Base-by-base conservation (phyloP, 2,888 invertebrate species). In the Apoda limacodes region DNA sequence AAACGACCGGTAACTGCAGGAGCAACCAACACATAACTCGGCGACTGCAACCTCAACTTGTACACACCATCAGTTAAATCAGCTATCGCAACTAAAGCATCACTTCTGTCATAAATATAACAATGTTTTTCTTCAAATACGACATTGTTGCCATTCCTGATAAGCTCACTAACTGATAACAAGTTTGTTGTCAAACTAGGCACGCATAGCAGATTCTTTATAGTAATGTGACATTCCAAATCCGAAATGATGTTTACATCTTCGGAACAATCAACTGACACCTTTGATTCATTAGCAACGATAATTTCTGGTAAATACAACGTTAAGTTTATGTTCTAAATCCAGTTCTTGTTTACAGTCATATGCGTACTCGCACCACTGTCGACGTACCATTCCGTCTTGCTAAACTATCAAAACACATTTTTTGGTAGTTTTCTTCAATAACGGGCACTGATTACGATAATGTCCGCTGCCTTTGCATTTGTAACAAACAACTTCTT, bases 291-390 rank as follows among this genome's bases (percentile, higher is more conserved):
- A 9, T 37, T 34, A 11, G 37, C 33, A n/a, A 34, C 34, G 6
- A 28, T 26, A 25, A 37, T 37, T 13, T 34, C 30, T 26, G 31
- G 26, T 27, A 32, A 36, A 26, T 27, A 22, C 10, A 19, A 23
- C 22, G 13, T 23, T 14, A n/a, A 30, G 29, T 32, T 32, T 10
- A 13, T 23, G 19, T 38, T 35, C 10, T 19, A 27, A 15, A 35
- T 27, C 34, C 39, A 41, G 25, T 22, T 6, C 31, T 37, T 17
- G 13, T 41, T 41, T 28, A 36, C 22, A 5, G 37, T 38, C 43
- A 39, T 34, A 12, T 43, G 43, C 20, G 32, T 32, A 26, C 40
- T 43, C 4, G 43, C 41, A 3, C 41, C 41, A 5, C 34, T 35
- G 22, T 32, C 32, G 5, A 33, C 28, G 28, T 33, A 33, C 27